Percentiles rank a stretch among this genome's conserved stretches.
Conservation (phyloP, 92 coral and sea anemone species). For the Zoanthus gigantus region DNA sequence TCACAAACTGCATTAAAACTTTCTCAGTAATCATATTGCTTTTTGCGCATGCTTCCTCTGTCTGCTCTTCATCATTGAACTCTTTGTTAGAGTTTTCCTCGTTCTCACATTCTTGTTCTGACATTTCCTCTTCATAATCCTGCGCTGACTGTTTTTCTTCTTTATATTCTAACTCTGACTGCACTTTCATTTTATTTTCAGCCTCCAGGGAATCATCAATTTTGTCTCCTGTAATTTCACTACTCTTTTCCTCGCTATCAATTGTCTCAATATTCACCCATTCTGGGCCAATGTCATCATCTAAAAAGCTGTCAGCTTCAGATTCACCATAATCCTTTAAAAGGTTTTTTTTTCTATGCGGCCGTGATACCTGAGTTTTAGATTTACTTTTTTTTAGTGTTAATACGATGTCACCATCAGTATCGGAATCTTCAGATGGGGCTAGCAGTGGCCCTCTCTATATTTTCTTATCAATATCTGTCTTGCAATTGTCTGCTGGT, state of each 20-base stretch:
- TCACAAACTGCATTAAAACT: slow-evolving; percentile 40
- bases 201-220: not conserved
- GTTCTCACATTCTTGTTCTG: slow-evolving; percentile 19
- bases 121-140: slow-evolving; percentile 2
- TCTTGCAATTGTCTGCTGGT: not conserved
- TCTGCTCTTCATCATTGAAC: not conserved
- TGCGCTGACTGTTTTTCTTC: not conserved
- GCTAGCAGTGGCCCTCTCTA: slow-evolving; percentile 4
- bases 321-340: not conserved
- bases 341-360: not conserved
- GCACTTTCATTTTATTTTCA: not conserved
- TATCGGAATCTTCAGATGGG: not conserved
- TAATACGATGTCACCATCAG: not conserved
- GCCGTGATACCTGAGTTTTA: not conserved
- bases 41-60: not conserved
- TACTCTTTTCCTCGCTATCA: not conserved
- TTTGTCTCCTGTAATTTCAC: not conserved
- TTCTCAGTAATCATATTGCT: not conserved
- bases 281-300: not conserved
- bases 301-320: slow-evolving; percentile 12
- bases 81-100: slow-evolving; percentile 10
- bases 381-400: not conserved
- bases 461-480: not conserved
- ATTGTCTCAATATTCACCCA: not conserved
- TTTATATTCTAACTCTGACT: not conserved